Evolutionary conservation across 2,888 invertebrate species (phyloP).

Genomic region (Zonitis immaculata): DNA sequence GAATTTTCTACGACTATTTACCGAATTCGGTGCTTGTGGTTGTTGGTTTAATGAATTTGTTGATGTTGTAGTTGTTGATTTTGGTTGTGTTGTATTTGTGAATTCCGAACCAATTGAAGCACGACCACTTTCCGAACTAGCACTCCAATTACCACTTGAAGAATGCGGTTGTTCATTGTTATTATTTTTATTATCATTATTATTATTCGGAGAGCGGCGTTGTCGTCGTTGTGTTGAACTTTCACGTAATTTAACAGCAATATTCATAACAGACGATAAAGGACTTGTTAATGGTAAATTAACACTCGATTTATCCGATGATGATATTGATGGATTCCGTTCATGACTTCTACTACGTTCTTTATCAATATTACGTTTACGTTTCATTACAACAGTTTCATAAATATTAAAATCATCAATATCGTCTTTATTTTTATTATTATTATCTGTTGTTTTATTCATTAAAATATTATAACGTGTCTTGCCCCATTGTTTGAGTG

Average conservation of each 20-base stretch:
- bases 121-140: slow-evolving; percentile 83
- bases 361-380: slow-evolving; percentile 57
- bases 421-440: slow-evolving; percentile 51
- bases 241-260: slow-evolving; percentile 71
- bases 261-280: slow-evolving; percentile 55
- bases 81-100: slow-evolving; percentile 65
- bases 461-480: slow-evolving; percentile 72
- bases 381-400: slow-evolving; percentile 62
- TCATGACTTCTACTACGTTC: slow-evolving; percentile 64
- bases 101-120: slow-evolving; percentile 83
- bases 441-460: slow-evolving; percentile 58
- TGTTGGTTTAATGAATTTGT: slow-evolving; percentile 63
- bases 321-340: slow-evolving; percentile 69
- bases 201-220: slow-evolving; percentile 54
- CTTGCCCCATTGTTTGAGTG: slow-evolving; percentile 80
- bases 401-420: slow-evolving; percentile 60
- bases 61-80: slow-evolving; percentile 65
- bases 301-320: slow-evolving; percentile 65
- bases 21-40: slow-evolving; percentile 62
- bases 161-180: slow-evolving; percentile 83
- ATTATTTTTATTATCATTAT: slow-evolving; percentile 25
- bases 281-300: slow-evolving; percentile 53
- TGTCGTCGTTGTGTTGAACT: slow-evolving; percentile 67
- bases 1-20: slow-evolving; percentile 59
- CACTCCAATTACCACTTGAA: slow-evolving; percentile 93